Conservation (phyloP, 2,888 invertebrate species). For the Xylota segnis region DNA sequence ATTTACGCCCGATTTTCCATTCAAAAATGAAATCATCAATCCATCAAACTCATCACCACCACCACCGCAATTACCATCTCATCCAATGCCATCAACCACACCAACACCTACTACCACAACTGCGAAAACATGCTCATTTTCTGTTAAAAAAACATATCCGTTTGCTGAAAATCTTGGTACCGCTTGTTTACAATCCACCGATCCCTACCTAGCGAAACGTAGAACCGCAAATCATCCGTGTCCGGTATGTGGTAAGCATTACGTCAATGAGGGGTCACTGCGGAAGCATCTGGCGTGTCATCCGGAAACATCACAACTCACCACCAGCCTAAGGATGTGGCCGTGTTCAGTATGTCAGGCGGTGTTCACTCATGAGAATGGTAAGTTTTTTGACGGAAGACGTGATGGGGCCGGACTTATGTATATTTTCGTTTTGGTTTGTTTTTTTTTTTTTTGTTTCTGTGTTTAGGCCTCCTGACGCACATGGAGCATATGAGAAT, state of each 20-base stretch:
- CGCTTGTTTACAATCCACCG: constrained; percentile 83
- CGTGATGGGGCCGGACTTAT: background rate
- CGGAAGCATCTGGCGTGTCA: constrained; percentile 97
- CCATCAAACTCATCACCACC: constrained; percentile 59
- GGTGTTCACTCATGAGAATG: constrained; percentile 97
- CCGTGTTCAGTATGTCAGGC: constrained; percentile 98
- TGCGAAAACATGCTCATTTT: constrained; percentile 72
- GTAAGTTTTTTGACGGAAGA: constrained; percentile 85
- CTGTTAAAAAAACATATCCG: constrained; percentile 78
- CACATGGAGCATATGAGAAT: constrained; percentile 99
- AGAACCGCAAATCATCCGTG: constrained; percentile 97
- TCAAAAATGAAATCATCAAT: constrained; percentile 65
- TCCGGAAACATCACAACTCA: constrained; percentile 94
- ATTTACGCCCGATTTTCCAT: constrained; percentile 62
- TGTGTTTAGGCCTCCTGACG: constrained; percentile 90
- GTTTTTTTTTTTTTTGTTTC: too few species aligned
- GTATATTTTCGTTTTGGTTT: background rate
- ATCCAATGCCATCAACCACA: constrained; percentile 12
- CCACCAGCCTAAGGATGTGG: constrained; percentile 96
- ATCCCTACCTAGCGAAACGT: constrained; percentile 96
- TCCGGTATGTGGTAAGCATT: constrained; percentile 97
- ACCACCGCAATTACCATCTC: constrained; percentile 14
- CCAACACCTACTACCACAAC: constrained; percentile 65
- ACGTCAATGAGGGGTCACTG: constrained; percentile 96
- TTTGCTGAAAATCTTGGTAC: constrained; percentile 77